Evolutionary conservation across 2,888 invertebrate genomes (phyloP).

Genomic region (Teleiodes luculella): DNA sequence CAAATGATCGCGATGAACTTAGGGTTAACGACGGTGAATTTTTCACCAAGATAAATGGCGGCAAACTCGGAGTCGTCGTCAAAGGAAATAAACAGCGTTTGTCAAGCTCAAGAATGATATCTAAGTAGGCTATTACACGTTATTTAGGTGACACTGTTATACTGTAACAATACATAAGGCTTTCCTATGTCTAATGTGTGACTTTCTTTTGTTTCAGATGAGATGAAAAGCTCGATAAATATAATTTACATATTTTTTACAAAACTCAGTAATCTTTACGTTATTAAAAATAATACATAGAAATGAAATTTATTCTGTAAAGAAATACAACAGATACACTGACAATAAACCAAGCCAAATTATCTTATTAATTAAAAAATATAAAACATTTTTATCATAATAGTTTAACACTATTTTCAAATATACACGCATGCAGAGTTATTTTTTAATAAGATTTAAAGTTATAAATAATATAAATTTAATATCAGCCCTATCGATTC

Average conservation of each 20-base stretch:
- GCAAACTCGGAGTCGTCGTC: background rate
- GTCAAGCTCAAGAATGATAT: background rate
- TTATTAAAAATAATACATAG: conserved; percentile 26
- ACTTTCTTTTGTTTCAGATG: conserved; percentile 58
- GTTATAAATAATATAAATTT: background rate
- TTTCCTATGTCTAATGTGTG: background rate
- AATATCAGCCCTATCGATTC: background rate
- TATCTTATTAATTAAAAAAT: conserved; percentile 24
- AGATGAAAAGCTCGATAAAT: conserved; percentile 30
- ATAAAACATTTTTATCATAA: conserved; percentile 12
- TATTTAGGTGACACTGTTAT: too few species aligned
- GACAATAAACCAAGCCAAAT: conserved; percentile 50
- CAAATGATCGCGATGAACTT: conserved; percentile 11
- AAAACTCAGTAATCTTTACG: conserved; percentile 13
- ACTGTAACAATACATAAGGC: background rate
- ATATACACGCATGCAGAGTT: conserved; percentile 7
- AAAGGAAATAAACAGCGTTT: background rate
- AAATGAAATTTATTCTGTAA: conserved; percentile 15
- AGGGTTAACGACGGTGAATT: background rate
- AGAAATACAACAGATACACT: conserved; percentile 25
- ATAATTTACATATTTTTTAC: conserved; percentile 12
- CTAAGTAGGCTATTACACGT: too few species aligned
- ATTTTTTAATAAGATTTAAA: conserved; percentile 10
- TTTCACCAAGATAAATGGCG: background rate
- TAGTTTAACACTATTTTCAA: conserved; percentile 18